Conservation (phyloP, 2,888 invertebrate species). For the Scrobipalpa atriplicella region DNA sequence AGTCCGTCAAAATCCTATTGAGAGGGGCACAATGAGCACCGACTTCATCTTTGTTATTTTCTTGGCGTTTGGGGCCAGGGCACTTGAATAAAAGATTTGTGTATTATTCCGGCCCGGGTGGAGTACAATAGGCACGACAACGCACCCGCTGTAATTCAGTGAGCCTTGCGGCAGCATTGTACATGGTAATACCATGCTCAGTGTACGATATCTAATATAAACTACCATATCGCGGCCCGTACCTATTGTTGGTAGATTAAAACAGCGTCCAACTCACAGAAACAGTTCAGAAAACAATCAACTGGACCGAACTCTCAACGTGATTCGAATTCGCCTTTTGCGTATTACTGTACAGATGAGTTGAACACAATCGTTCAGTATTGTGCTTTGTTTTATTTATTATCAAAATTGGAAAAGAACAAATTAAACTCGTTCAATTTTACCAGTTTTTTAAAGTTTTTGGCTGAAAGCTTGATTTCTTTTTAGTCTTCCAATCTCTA, state of each 20-base stretch:
- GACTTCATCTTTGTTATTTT: constrained; percentile 75
- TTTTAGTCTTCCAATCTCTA: too few species aligned
- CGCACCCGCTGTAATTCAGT: constrained; percentile 71
- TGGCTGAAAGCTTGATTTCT: too few species aligned
- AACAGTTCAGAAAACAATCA: constrained; percentile 21
- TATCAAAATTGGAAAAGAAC: neutral
- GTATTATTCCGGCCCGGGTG: constrained; percentile 67
- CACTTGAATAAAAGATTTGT: constrained; percentile 81
- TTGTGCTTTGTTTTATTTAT: neutral
- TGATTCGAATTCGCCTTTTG: constrained; percentile 2
- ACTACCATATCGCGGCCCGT: constrained; percentile 33
- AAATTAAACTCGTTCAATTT: too few species aligned
- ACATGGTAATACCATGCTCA: constrained; percentile 37
- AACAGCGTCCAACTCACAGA: constrained; percentile 7
- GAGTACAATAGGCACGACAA: constrained; percentile 72
- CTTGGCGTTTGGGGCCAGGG: constrained; percentile 69
- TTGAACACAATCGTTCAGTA: neutral
- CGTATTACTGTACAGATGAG: neutral
- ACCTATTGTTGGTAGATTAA: constrained; percentile 22
- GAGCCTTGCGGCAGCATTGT: constrained; percentile 68
- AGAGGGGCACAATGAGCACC: constrained; percentile 73
- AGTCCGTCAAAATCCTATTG: constrained; percentile 74
- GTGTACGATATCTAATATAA: constrained; percentile 57
- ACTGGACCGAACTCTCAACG: constrained; percentile 14
- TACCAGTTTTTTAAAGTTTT: too few species aligned